A percentile compares a stretch with the other conserved stretches of the same genome.
These are phyloP conservation scores for Tachystola acroxantha DNA, from an alignment of 2,888 invertebrate species.

Conservation along the genomic window DNA sequence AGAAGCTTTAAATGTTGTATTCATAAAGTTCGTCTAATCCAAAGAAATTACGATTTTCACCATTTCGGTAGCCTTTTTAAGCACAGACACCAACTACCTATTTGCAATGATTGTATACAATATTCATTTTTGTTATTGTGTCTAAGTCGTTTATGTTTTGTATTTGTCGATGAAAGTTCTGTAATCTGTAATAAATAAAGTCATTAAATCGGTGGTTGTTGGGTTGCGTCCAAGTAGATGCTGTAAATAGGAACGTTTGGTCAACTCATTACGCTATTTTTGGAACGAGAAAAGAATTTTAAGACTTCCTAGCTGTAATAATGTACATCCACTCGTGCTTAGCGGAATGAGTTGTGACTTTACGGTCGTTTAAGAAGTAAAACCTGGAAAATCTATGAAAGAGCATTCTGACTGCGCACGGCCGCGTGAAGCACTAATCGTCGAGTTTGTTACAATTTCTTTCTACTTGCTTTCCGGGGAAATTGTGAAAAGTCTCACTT, in stretches of 20 bases:
- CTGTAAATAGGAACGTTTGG: conserved; percentile 52
- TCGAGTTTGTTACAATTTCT: conserved; percentile 31
- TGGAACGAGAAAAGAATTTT: conserved; percentile 18
- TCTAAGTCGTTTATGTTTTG: too few relatives aligned
- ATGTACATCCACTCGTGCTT: neutral
- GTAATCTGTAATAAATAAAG: conserved; percentile 10
- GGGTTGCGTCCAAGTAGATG: conserved; percentile 71
- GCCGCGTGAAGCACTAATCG: conserved; percentile 26
- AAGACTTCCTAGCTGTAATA: conserved; percentile 1
- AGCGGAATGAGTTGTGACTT: conserved; percentile 35
- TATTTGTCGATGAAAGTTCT: conserved; percentile 2
- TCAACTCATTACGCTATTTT: conserved; percentile 49
- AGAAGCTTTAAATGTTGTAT: neutral
- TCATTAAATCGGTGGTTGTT: conserved; percentile 35
- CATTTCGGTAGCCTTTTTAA: too few relatives aligned
- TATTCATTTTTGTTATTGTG: too few relatives aligned
- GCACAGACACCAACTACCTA: too few relatives aligned
- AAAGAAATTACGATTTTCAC: too few relatives aligned
- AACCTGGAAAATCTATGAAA: conserved; percentile 3
- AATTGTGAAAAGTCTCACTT: conserved; percentile 32
- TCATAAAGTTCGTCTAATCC: too few relatives aligned
- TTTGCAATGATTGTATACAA: too few relatives aligned
- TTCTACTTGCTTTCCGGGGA: conserved; percentile 12
- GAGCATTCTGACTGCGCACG: conserved; percentile 21
- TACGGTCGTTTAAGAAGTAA: conserved; percentile 23